Evolutionary conservation across 30 jellyfish, hydroid and myxozoan genomes (phyloP), one percentile per base, ranked within the genome.

Genomic region (Nemopilema nomurai): DNA sequence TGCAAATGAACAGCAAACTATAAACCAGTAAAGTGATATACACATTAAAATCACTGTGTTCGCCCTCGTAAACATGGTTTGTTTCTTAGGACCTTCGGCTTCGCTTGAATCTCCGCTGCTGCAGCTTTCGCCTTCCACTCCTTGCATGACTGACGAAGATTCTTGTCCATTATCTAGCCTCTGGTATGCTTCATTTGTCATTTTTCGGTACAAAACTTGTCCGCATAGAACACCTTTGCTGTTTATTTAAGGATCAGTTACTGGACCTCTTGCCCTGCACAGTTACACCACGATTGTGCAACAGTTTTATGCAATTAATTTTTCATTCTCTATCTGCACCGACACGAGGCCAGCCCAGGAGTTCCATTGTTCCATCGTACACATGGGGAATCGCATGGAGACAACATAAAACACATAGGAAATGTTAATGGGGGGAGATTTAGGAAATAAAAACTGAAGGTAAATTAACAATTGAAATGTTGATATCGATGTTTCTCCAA

Each of bases 1-100:
- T 21, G 97, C 74, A 71, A 69, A 83, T 32, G 92, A 85, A 72
- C 92, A 83, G 28, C 41, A n/a, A 9, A 83, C 84, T 8, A 79
- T 57, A 32, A 83, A 83, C 80, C 82, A 83, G 29, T 49, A 67
- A 22, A 83, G 70, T 8, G 92, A 71, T 1, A 83, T 19, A 24
- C 77, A 83, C 8, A 83, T 49, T 49, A 83, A 28, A 13, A 69
- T 65, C 0, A 71, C 1, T 28, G 33, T 83, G 72, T 83, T 83
- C 21, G 18, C 62, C 51, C 82, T 22, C 18, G 84, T 49, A 28
- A 49, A 49, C 68, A 79, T 64, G 30, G 75, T 51, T 16, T 27
- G 28, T n/a, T 57, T 28, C 28, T 63, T 28, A 51, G 17, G 26
- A 6, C 19, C 77, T 77, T 50, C 31, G n/a, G n/a, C n/a, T n/a